Evolutionary conservation across 2,888 invertebrate species (phyloP).

Genomic region (Troides aeacus): DNA sequence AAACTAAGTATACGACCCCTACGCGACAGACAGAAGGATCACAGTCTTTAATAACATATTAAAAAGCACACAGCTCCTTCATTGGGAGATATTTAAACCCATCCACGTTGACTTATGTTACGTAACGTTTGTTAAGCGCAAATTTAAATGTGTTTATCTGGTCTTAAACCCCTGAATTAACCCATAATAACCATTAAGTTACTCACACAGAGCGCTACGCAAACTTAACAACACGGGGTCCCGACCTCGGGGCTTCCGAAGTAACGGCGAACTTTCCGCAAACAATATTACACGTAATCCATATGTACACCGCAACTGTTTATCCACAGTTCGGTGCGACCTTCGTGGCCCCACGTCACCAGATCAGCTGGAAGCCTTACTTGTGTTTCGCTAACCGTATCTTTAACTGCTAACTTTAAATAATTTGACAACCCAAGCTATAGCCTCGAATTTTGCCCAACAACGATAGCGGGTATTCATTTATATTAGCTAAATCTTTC

Average conservation of each 20-base stretch:
- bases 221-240: slow-evolving; percentile 3
- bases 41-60: too few relatives aligned
- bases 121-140: too few relatives aligned
- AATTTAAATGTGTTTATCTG: too few relatives aligned
- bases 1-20: too few relatives aligned
- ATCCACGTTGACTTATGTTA: too few relatives aligned
- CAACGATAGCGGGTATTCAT: too few relatives aligned
- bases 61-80: too few relatives aligned
- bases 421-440: background rate
- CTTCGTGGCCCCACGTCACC: slow-evolving; percentile 5
- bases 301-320: slow-evolving; percentile 14
- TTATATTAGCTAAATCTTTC: too few relatives aligned
- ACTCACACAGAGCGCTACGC: background rate
- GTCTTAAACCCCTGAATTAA: background rate
- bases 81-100: too few relatives aligned
- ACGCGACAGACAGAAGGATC: too few relatives aligned
- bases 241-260: background rate
- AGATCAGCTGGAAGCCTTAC: slow-evolving; percentile 15
- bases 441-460: background rate
- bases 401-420: background rate
- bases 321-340: slow-evolving; percentile 14
- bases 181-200: background rate
- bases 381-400: slow-evolving; percentile 1
- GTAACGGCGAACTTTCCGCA: slow-evolving; percentile 11
- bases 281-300: slow-evolving; percentile 19